phyloP scores from a whole-genome alignment of 2,888 invertebrate genomes.

The Tipula helvola region DNA sequence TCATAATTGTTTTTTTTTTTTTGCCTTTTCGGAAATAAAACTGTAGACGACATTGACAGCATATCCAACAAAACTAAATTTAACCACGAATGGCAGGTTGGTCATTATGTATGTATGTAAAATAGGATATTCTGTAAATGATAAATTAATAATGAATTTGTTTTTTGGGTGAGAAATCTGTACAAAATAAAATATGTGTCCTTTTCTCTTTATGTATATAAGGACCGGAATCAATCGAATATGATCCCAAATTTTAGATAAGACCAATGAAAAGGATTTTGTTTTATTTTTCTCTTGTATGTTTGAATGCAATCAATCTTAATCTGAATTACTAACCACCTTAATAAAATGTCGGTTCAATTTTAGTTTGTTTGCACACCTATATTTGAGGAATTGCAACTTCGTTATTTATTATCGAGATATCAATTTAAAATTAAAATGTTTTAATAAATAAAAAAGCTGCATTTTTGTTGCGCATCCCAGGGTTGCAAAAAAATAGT shows the following conservation, averaged over 20 bases:
- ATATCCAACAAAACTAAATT: not conserved
- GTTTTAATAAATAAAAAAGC: no score
- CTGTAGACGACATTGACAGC: not conserved
- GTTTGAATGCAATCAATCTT: not conserved
- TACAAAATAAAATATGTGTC: not conserved
- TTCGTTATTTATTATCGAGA: no score
- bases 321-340: not conserved
- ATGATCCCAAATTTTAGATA: not conserved
- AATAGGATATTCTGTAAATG: not conserved
- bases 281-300: not conserved
- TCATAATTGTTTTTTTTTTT: not conserved
- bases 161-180: not conserved
- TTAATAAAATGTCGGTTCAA: not conserved
- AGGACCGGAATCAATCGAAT: not conserved
- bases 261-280: not conserved
- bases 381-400: no score
- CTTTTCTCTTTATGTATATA: not conserved
- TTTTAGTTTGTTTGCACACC: not conserved
- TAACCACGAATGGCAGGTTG: not conserved
- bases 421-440: no score
- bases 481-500: no score
- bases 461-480: no score
- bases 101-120: not conserved
- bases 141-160: not conserved
- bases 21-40: not conserved